Base-by-base conservation (phyloP, 1,140 invertebrate genomes). In the Nasonia longicornis region DNA sequence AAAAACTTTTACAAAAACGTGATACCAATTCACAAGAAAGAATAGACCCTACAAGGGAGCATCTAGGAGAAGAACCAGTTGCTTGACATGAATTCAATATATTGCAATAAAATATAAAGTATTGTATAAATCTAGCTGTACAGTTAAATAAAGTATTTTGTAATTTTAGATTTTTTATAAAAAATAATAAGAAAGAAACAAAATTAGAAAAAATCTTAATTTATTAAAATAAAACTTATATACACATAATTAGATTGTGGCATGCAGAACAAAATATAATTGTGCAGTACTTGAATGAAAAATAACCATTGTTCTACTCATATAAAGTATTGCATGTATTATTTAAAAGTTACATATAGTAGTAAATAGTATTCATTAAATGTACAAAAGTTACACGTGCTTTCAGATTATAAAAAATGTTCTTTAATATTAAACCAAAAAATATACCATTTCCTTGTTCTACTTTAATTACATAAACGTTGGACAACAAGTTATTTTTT, bases 1-100 rank as follows among this genome's bases (percentile, higher is more conserved):
- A 86, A 71, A 87, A 85, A 78, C 6, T 89, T 52, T 38, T 88
- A 14, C 82, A 86, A 81, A 78, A 82, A 75, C 45, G 78, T 31
- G 74, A 83, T 79, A 66, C 48, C 14, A 78, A 72, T 78, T n/a
- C 2, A 52, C 67, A 76, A 20, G 52, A 42, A 22, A 48, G 26
- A 73, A 70, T 77, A 42, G 22, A 6, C 3, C 10, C n/a, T 42
- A 48, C 29, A 52, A 63, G 73, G 3, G 81, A 74, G 14, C 16
- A 26, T 58, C 66, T 77, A 35, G 29, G 31, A n/a, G 74, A 82
- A 29, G 70, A 78, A 76, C 0, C 22, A 77, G 70, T 63, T 77
- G 29, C 6, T 72, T 83, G 67, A 48, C 74, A 35, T 74, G 38
- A 8, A 45, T 70, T 76, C 77, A 63, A 66, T 66, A 29, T 81